Evolutionary conservation across 2,888 invertebrate genomes (phyloP).

Genomic region (Pseudanteris insignis): DNA sequence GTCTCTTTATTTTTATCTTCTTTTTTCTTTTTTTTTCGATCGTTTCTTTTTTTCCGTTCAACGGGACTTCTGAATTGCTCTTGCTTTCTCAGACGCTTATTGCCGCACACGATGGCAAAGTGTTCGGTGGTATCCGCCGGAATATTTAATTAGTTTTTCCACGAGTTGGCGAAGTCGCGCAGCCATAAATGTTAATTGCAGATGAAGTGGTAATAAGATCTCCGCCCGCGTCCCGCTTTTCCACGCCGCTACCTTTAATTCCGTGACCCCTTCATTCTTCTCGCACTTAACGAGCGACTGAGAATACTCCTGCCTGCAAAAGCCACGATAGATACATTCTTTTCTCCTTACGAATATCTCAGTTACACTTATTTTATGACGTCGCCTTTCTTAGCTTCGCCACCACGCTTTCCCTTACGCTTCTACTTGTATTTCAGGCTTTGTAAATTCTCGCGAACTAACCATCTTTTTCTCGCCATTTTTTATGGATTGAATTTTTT

Average conservation of each 20-base stretch:
- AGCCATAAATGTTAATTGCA: conserved; percentile 67
- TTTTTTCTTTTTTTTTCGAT: too few relatives aligned
- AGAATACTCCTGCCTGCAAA: conserved; percentile 44
- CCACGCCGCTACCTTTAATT: conserved; percentile 45
- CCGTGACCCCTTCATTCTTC: conserved; percentile 46
- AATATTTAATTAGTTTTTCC: conserved; percentile 68
- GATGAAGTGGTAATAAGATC: conserved; percentile 66
- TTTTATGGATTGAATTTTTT: too few relatives aligned
- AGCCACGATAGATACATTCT: conserved; percentile 51
- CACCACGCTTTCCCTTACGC: too few relatives aligned
- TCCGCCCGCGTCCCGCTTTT: conserved; percentile 41
- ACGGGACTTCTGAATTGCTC: conserved; percentile 18
- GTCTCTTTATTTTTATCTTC: too few relatives aligned
- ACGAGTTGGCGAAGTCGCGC: conserved; percentile 51
- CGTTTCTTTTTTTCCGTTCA: background rate
- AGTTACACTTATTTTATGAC: conserved; percentile 30
- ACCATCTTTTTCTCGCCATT: too few relatives aligned
- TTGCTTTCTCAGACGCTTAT: conserved; percentile 39
- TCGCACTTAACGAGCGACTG: conserved; percentile 54
- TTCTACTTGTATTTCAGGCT: too few relatives aligned
- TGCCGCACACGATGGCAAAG: conserved; percentile 40
- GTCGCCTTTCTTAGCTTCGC: background rate
- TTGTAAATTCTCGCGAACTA: too few relatives aligned
- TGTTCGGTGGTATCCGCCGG: conserved; percentile 48
- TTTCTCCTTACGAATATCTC: conserved; percentile 47